Conservation (phyloP, 2,797 vertebrate species). For the Alfaro cultratus region DNA sequence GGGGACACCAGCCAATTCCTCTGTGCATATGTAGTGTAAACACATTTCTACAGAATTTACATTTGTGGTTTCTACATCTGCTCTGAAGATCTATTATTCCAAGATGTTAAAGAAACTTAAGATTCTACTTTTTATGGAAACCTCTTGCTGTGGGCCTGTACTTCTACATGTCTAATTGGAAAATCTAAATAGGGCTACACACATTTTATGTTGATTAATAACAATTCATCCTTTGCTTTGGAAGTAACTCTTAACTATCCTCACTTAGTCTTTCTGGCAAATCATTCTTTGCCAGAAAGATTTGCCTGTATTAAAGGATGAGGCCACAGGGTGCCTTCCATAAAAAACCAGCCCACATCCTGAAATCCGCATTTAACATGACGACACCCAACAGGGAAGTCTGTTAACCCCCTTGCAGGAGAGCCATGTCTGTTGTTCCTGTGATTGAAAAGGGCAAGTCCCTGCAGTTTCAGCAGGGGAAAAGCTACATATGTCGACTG, state of each 20-base stretch:
- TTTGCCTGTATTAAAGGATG: conserved; percentile 19
- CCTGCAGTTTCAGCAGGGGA: conserved; percentile 41
- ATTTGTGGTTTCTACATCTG: background rate
- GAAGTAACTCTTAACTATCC: conserved; percentile 13
- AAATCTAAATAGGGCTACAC: background rate
- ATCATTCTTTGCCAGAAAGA: conserved; percentile 8
- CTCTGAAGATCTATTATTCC: background rate
- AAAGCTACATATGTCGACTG: conserved; percentile 27
- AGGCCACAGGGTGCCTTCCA: conserved; percentile 45
- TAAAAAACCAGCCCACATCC: conserved; percentile 35
- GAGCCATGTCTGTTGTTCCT: conserved; percentile 75
- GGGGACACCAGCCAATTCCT: background rate
- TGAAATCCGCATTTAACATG: conserved; percentile 57
- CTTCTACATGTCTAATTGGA: background rate
- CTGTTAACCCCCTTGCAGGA: conserved; percentile 68
- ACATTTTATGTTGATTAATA: background rate
- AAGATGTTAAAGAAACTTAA: background rate
- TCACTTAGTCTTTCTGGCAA: background rate
- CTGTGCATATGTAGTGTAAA: background rate
- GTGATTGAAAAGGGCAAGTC: conserved; percentile 65
- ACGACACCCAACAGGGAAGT: conserved; percentile 62
- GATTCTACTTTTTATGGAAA: background rate
- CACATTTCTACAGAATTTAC: background rate
- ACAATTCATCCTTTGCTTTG: background rate
- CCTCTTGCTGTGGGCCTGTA: background rate